Evolutionary conservation across 2,888 invertebrate genomes (phyloP), one percentile per base, ranked within the genome.

Genomic region (Rhagium mordax): DNA sequence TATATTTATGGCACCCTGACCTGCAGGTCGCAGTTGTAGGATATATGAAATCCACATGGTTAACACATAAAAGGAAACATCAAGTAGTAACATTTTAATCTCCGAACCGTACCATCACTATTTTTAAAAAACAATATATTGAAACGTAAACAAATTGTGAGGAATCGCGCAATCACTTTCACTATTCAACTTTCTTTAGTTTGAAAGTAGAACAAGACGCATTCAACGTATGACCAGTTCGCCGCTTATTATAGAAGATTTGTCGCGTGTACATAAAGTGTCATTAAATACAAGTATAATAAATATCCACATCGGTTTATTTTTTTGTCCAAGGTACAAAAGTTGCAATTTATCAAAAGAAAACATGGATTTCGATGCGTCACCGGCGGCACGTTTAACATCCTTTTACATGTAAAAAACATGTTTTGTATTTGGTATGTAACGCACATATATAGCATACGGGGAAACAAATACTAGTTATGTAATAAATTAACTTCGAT

Each of bases 131-230:
- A 47, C 41, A 21, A n/a, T 47, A 57, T 68, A 48, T 51, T 66
- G 65, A 74, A 74, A 74, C 71, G 72, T 78, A 78, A 78, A 78
- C 77, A 78, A 78, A 78, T 72, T 72, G 68, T 21, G 70, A 59
- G 62, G 55, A 70, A 71, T 72, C 70, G 75, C 65, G 75, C 71
- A 76, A 75, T 78, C 77, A 80, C 79, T 81, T 81, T 80, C 80
- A 77, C 78, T 76, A 69, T 75, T 77, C 79, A 78, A 79, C 81
- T 81, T 81, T 79, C 81, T 81, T 81, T 76, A 71, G 74, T 74
- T 79, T 64, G 81, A 81, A 81, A 81, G 81, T 81, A 69, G 80
- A 79, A 76, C 81, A 72, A 62, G 41, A n/a, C 55, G 41, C 57
- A 67, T 47, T 57, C 18, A 57, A 21, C 16, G 41, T 67, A 51